These are phyloP conservation scores for Pseudomyrmex cubaensis DNA, from an alignment of 1,140 invertebrate species.

Conservation along the genomic window DNA sequence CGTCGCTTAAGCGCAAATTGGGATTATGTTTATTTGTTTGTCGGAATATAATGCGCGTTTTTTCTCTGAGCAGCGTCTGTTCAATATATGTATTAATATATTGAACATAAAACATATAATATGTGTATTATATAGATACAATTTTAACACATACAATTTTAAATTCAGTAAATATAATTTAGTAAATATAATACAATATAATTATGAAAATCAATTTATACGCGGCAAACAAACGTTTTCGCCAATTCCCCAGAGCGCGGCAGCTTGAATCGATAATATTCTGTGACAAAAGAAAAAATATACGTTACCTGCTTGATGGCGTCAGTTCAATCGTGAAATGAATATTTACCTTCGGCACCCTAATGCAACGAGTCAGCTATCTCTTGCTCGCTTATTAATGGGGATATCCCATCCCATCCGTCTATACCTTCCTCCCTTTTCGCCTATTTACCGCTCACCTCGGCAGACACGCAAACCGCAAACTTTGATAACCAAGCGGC, in stretches of 20 bases:
- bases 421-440: slow-evolving; percentile 61
- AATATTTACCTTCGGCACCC: slow-evolving; percentile 84
- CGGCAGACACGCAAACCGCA: slow-evolving; percentile 84
- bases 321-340: slow-evolving; percentile 80
- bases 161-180: not conserved
- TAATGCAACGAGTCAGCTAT: slow-evolving; percentile 75
- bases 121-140: not conserved
- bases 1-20: slow-evolving; percentile 57
- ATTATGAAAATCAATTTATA: not conserved
- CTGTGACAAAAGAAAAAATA: not conserved
- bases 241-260: not conserved
- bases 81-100: slow-evolving; percentile 5
- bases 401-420: slow-evolving; percentile 77
- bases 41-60: slow-evolving; percentile 33
- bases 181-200: too few species aligned
- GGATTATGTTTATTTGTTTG: slow-evolving; percentile 65
- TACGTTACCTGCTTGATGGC: slow-evolving; percentile 14
- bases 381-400: slow-evolving; percentile 85
- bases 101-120: too few species aligned
- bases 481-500: slow-evolving; percentile 85
- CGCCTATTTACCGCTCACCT: slow-evolving; percentile 54
- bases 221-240: not conserved
- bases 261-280: not conserved
- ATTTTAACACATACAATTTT: not conserved
- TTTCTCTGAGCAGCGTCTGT: not conserved